Conservation (phyloP, 2,888 invertebrate species). For the Diaphora mendica region DNA sequence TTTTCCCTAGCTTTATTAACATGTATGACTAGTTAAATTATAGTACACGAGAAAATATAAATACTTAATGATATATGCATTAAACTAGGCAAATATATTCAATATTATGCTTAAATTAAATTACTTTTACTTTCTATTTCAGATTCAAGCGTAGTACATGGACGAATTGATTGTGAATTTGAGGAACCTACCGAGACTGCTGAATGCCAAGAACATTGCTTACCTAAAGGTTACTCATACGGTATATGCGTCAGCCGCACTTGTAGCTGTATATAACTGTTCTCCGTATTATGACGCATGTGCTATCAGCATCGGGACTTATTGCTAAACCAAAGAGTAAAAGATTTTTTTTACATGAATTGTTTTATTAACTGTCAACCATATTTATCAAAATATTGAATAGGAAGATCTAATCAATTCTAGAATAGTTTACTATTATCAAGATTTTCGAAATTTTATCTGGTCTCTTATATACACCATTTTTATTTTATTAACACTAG, state of each 20-base stretch:
- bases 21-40: not conserved
- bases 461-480: not conserved
- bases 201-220: slow-evolving; percentile 72
- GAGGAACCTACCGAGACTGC: slow-evolving; percentile 70
- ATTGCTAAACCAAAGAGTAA: slow-evolving; percentile 28
- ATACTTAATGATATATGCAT: not conserved
- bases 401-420: not conserved
- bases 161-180: slow-evolving; percentile 62
- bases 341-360: slow-evolving; percentile 19
- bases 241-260: slow-evolving; percentile 73
- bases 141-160: slow-evolving; percentile 47
- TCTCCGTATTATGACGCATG: slow-evolving; percentile 19
- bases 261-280: slow-evolving; percentile 74
- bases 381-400: not conserved
- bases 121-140: slow-evolving; percentile 35
- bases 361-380: slow-evolving; percentile 15
- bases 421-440: not conserved
- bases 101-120: not conserved
- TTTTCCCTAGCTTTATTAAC: not conserved
- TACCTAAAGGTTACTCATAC: slow-evolving; percentile 77
- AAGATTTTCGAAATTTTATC: not conserved
- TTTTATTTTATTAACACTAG: not conserved
- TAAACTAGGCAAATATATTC: not conserved
- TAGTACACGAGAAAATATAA: not conserved
- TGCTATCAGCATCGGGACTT: not conserved